phyloP scores from a whole-genome alignment of 2,113 vertebrate genomes.

The Oncorhynchus tshawytscha region DNA sequence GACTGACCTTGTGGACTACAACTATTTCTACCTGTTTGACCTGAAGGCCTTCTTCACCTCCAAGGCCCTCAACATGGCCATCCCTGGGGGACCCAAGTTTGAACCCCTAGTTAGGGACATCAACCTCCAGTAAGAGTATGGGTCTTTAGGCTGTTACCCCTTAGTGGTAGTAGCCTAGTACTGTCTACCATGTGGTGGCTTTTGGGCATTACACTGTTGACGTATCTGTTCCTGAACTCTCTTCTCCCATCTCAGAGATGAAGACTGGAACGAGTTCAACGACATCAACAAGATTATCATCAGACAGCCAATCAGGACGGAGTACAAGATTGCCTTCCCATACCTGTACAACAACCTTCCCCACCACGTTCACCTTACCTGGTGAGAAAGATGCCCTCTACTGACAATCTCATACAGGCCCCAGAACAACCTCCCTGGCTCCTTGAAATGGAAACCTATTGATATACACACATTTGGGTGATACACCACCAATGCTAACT shows the following conservation, averaged over 20 bases:
- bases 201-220: neutral
- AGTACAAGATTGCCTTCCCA: conserved; percentile 98
- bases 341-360: conserved; percentile 98
- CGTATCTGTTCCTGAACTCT: no score
- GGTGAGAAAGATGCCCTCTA: conserved; percentile 68
- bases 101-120: conserved; percentile 97
- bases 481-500: neutral
- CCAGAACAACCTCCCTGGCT: neutral
- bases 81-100: conserved; percentile 97
- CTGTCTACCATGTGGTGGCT: no score
- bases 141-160: neutral
- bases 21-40: conserved; percentile 98
- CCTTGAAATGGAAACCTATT: no score
- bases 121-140: conserved; percentile 89
- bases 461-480: no score
- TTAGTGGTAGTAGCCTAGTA: neutral
- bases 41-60: conserved; percentile 98
- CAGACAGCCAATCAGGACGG: conserved; percentile 94
- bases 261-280: conserved; percentile 99
- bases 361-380: conserved; percentile 97
- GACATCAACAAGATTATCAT: conserved; percentile 99
- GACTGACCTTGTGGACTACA: conserved; percentile 94
- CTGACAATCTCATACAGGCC: no score
- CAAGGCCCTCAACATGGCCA: conserved; percentile 98
- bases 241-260: conserved; percentile 77